A percentile compares a stretch with the other conserved stretches of the same genome.
Evolutionary conservation across 2,888 invertebrate species (phyloP).

Genomic region (Rhingia rostrata): DNA sequence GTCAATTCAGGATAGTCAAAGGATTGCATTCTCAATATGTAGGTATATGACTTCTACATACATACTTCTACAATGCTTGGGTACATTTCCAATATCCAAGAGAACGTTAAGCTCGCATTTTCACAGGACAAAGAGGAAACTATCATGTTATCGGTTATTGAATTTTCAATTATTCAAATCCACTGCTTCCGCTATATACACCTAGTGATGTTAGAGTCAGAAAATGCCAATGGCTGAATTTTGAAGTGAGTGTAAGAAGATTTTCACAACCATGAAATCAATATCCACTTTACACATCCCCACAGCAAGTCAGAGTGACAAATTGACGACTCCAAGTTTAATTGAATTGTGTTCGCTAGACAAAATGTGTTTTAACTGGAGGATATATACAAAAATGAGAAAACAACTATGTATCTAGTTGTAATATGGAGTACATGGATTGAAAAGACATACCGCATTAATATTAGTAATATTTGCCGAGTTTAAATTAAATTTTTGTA

Average conservation of each 20-base stretch:
- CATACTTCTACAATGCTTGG: not conserved
- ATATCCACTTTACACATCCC: not conserved
- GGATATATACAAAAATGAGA: too few species aligned
- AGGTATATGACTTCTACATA: not conserved
- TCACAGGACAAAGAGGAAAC: constrained; percentile 18
- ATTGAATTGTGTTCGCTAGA: constrained; percentile 18
- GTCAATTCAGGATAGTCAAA: constrained; percentile 28
- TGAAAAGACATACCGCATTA: too few species aligned
- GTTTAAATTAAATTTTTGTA: too few species aligned
- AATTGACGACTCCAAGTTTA: constrained; percentile 29
- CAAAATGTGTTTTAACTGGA: too few species aligned
- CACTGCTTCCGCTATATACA: constrained; percentile 11
- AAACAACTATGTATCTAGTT: too few species aligned
- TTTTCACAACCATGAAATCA: constrained; percentile 16
- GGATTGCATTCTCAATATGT: constrained; percentile 1
- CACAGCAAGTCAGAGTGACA: constrained; percentile 11
- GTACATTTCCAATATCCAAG: constrained; percentile 19
- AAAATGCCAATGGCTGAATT: constrained; percentile 12
- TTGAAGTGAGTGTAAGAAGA: not conserved
- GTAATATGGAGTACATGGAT: too few species aligned
- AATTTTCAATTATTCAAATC: constrained; percentile 63
- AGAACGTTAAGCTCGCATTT: not conserved
- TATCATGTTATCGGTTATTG: constrained; percentile 58
- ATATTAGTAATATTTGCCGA: too few species aligned
- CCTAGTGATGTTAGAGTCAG: not conserved